Percentiles rank a stretch among this genome's conserved stretches.
These are phyloP conservation scores for Brachyopa scutellaris DNA, from an alignment of 2,888 invertebrate genomes.

Conservation along the genomic window DNA sequence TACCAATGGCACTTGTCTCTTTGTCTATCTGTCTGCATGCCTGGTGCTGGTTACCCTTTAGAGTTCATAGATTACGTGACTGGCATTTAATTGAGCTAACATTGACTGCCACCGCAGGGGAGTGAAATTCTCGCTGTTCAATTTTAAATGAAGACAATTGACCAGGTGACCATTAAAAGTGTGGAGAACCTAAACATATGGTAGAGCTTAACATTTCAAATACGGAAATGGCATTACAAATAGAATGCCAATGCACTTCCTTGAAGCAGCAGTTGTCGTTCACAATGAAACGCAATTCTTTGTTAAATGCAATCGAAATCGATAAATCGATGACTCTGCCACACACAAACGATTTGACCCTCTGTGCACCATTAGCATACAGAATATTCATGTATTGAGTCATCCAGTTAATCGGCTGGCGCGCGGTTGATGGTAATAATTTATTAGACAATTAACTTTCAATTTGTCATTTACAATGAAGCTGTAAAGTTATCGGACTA, in stretches of 20 bases:
- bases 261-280: not conserved
- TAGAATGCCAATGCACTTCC: not conserved
- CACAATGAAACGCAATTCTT: constrained; percentile 57
- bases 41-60: constrained; percentile 23
- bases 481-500: not conserved
- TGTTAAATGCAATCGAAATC: constrained; percentile 55
- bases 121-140: constrained; percentile 32
- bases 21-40: constrained; percentile 29
- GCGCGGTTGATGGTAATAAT: not conserved
- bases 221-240: constrained; percentile 44
- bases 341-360: constrained; percentile 40
- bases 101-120: not conserved
- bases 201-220: constrained; percentile 43
- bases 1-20: constrained; percentile 57
- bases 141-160: constrained; percentile 57
- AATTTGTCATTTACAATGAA: constrained; percentile 14
- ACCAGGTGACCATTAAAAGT: constrained; percentile 50
- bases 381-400: constrained; percentile 13
- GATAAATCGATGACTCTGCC: constrained; percentile 54
- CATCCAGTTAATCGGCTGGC: not conserved
- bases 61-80: constrained; percentile 62
- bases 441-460: constrained; percentile 45
- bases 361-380: constrained; percentile 20
- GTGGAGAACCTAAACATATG: constrained; percentile 61
- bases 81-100: constrained; percentile 48